Evolutionary conservation across 92 coral and sea anemone species (phyloP).

Genomic region (Siderastrea radians): DNA sequence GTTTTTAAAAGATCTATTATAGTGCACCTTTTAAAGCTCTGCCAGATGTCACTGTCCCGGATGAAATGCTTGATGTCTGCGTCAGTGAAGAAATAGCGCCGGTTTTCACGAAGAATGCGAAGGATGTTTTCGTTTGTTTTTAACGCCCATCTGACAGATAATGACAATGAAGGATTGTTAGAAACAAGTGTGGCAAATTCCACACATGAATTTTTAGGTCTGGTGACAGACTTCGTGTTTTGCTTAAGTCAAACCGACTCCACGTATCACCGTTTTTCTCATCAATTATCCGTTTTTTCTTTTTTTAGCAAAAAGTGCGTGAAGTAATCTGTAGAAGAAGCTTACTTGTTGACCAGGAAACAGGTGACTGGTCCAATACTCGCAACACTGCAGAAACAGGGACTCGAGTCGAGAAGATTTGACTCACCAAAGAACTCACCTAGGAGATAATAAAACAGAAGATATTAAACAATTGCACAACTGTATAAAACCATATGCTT

Average conservation of each 20-base stretch:
- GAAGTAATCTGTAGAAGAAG: background rate
- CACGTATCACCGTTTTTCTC: too few relatives aligned
- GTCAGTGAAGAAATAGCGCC: slow-evolving; percentile 84
- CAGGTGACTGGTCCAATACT: slow-evolving; percentile 95
- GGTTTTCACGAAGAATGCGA: slow-evolving; percentile 79
- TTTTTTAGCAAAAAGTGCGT: too few relatives aligned
- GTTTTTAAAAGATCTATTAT: slow-evolving; percentile 70
- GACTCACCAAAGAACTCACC: slow-evolving; percentile 94
- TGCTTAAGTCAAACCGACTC: too few relatives aligned
- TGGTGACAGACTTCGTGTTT: too few relatives aligned
- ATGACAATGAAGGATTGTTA: background rate
- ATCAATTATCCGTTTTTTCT: too few relatives aligned
- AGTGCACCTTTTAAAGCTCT: slow-evolving; percentile 91
- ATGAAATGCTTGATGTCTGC: slow-evolving; percentile 80
- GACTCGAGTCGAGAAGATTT: slow-evolving; percentile 78
- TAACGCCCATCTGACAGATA: slow-evolving; percentile 82
- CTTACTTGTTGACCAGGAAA: slow-evolving; percentile 95
- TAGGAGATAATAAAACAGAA: background rate
- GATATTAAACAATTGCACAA: background rate
- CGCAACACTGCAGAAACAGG: slow-evolving; percentile 90
- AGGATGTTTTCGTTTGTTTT: slow-evolving; percentile 87
- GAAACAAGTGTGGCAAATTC: background rate
- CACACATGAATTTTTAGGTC: too few relatives aligned
- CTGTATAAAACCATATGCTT: too few relatives aligned
- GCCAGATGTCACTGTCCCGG: slow-evolving; percentile 97